A percentile compares a stretch with the other conserved stretches of the same genome.
Conservation (phyloP, 2,113 vertebrate species). For the Pseudopodoces humilis region DNA sequence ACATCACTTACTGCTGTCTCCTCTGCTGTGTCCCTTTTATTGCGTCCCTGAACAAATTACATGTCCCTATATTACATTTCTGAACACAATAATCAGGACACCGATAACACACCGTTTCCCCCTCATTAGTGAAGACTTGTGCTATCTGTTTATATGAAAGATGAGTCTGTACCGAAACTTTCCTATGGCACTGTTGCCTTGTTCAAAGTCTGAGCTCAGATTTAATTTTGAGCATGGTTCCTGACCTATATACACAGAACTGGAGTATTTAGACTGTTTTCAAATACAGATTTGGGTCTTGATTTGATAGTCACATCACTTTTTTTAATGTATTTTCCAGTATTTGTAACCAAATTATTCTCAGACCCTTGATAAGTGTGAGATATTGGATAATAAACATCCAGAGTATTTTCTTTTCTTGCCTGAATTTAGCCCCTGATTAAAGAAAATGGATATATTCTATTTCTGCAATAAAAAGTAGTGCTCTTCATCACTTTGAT, state of each 20-base stretch:
- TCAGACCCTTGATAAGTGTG: neutral
- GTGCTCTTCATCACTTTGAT: neutral
- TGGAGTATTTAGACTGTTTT: neutral
- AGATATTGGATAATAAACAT: neutral
- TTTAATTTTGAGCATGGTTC: neutral
- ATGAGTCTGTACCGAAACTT: neutral
- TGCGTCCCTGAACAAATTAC: neutral
- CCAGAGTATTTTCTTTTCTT: neutral
- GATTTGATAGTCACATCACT: neutral
- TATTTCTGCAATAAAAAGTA: neutral
- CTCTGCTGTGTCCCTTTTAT: neutral
- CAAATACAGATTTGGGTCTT: neutral
- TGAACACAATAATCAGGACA: neutral
- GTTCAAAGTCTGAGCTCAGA: neutral
- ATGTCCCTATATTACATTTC: neutral
- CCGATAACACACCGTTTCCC: neutral
- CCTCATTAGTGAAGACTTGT: neutral
- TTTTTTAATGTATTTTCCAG: neutral
- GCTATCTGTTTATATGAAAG: neutral
- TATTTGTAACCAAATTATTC: neutral
- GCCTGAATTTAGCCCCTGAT: neutral
- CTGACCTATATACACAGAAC: neutral
- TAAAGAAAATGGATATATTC: slow-evolving; percentile 11
- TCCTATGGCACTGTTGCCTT: neutral
- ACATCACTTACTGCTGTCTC: neutral